Base-by-base conservation (phyloP, 1,140 invertebrate species). In the Bombus terrestris region DNA sequence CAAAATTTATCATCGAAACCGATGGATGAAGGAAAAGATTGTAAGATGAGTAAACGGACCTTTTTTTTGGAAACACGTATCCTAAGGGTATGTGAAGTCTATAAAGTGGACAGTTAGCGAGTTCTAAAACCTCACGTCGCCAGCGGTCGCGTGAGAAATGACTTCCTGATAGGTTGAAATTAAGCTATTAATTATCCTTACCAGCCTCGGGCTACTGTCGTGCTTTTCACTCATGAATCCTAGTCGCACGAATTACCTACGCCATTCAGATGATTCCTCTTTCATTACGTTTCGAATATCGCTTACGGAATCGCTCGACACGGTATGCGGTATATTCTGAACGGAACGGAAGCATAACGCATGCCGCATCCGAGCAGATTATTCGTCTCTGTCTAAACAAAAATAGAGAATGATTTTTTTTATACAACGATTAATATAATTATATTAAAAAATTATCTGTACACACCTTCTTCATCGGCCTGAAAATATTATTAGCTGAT, bases 141-240 rank as follows among this genome's bases (percentile, higher is more conserved):
- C 83, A 43, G 87, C 82, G 86, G 84, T 87, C 84, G 74, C 79
- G 88, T 86, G 92, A 92, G 88, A 91, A 92, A 93, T 86, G 89
- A 92, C 92, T 94, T 93, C 90, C 92, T 93, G 92, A 93, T 93
- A 93, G 92, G 90, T 93, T 90, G 89, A 94, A 94, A 94, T 94
- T 93, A 92, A 94, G 92, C 93, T 94, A 94, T 94, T 93, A 93
- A 93, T 94, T 93, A 93, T 93, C 89, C 88, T 81, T 53, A 57
- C 72, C 83, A 72, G 90, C 88, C 90, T 80, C 80, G 74, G 72
- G 87, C 83, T 84, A 81, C 83, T 47, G 83, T 64, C 83, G 62
- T n/a, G 75, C 75, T 86, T 82, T 82, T 76, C 82, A 79, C 77
- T 85, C 79, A 64, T 68, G 69, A 86, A 86, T 83, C 72, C 64